Conservation (phyloP, 2,113 vertebrate genomes). For the Dicentrarchus labrax region DNA sequence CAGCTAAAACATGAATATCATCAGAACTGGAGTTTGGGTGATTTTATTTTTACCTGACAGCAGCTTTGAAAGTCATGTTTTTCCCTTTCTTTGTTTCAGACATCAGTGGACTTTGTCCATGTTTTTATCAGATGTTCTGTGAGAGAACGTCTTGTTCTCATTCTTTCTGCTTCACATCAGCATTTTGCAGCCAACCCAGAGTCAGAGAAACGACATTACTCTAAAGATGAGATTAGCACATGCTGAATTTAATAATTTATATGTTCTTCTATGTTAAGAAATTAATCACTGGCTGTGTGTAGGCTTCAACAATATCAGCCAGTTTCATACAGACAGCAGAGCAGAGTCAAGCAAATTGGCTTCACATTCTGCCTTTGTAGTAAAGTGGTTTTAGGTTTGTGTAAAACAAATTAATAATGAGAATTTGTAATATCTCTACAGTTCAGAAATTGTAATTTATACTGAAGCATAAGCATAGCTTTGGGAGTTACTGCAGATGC, state of each 20-base stretch:
- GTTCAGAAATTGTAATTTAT: neutral
- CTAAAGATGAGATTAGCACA: constrained; percentile 16
- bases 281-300: neutral
- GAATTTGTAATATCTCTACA: neutral
- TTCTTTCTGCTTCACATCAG: constrained; percentile 46
- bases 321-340: neutral
- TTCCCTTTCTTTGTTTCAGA: constrained; percentile 11
- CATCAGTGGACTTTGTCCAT: constrained; percentile 9
- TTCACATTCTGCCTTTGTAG: neutral
- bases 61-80: constrained; percentile 28
- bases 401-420: neutral
- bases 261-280: neutral
- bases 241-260: neutral
- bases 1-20: neutral
- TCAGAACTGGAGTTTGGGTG: neutral
- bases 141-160: constrained; percentile 34
- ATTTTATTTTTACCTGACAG: constrained; percentile 49
- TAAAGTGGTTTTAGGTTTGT: neutral
- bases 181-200: constrained; percentile 52
- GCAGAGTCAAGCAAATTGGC: neutral
- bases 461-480: neutral
- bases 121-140: constrained; percentile 42
- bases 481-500: neutral
- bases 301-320: neutral
- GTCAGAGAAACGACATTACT: constrained; percentile 10